Percentiles rank a stretch among this genome's conserved stretches.
Evolutionary conservation across 37 sponge, comb jelly and placozoan species (phyloP).

Genomic region (Mnemiopsis leidyi): DNA sequence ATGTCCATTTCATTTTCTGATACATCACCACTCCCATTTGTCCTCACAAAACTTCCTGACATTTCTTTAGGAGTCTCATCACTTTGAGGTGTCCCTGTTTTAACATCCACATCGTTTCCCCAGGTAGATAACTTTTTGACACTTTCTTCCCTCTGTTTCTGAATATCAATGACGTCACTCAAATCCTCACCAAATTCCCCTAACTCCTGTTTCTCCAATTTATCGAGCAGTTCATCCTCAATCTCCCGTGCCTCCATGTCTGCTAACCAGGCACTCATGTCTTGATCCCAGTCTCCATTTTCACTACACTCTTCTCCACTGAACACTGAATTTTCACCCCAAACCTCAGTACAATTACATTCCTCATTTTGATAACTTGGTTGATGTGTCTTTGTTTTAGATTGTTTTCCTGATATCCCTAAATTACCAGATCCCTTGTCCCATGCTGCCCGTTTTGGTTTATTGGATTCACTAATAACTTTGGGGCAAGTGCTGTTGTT

Average conservation of each 20-base stretch:
- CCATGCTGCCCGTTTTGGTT: not conserved
- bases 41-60: too few species aligned
- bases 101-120: not conserved
- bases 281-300: conserved; percentile 20
- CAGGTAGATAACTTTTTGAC: not conserved
- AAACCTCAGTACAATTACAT: not conserved
- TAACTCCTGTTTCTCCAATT: not conserved
- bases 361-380: not conserved
- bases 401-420: not conserved
- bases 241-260: not conserved
- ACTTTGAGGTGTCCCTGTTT: not conserved
- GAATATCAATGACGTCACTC: not conserved
- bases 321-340: not conserved
- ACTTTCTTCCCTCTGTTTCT: conserved; percentile 19
- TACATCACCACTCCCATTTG: too few species aligned
- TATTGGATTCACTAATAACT: not conserved
- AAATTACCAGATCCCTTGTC: conserved; percentile 23
- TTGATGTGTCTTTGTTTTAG: not conserved
- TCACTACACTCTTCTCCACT: not conserved
- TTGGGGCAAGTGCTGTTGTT: conserved; percentile 37
- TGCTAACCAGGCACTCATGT: not conserved
- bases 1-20: not conserved
- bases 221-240: conserved; percentile 4
- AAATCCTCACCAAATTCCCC: not conserved
- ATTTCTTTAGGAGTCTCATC: not conserved